phyloP scores from a whole-genome alignment of 2,888 invertebrate species.

The Drosophila stalkeri region DNA sequence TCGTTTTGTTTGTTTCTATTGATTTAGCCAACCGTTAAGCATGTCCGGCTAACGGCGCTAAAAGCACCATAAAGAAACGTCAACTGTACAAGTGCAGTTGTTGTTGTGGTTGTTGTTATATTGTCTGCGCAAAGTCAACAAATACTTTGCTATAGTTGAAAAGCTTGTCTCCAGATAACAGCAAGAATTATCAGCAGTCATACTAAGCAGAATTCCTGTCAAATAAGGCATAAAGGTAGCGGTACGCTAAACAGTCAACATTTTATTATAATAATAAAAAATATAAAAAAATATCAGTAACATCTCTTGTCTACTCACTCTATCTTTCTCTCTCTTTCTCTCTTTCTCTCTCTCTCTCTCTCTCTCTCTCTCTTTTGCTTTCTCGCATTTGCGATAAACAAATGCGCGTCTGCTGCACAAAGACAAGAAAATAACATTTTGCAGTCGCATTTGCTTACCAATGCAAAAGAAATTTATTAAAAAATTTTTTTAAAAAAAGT shows the following conservation, averaged over 20 bases:
- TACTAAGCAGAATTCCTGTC: constrained; percentile 20
- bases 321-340: not conserved
- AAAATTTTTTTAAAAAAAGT: not conserved
- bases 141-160: constrained; percentile 14
- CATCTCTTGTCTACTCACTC: too few relatives aligned
- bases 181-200: not conserved
- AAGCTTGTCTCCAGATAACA: constrained; percentile 40
- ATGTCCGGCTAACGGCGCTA: constrained; percentile 50
- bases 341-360: not conserved
- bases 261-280: too few relatives aligned
- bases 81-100: constrained; percentile 41
- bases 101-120: constrained; percentile 14
- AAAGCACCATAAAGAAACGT: constrained; percentile 25
- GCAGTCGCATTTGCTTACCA: constrained; percentile 23
- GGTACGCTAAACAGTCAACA: too few relatives aligned
- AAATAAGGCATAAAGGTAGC: not conserved
- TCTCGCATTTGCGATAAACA: constrained; percentile 16
- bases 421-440: constrained; percentile 15
- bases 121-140: constrained; percentile 38
- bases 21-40: constrained; percentile 42
- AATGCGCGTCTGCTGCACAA: not conserved
- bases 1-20: constrained; percentile 26
- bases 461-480: constrained; percentile 1
- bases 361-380: not conserved
- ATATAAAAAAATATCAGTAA: too few relatives aligned